These are phyloP conservation scores for Bellardia bayeri DNA, from an alignment of 2,888 invertebrate genomes.

Conservation along the genomic window DNA sequence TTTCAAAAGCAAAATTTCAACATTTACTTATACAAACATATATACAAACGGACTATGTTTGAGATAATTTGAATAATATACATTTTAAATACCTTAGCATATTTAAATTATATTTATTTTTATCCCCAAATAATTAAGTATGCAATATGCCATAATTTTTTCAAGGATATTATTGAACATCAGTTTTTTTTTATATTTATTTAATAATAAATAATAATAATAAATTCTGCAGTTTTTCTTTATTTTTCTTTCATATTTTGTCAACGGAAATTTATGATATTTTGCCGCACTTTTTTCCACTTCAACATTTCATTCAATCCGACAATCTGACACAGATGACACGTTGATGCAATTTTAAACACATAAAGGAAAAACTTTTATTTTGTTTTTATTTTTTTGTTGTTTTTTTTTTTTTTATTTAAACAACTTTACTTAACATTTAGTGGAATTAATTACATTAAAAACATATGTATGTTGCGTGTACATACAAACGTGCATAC, in stretches of 20 bases:
- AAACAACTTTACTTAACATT: constrained; percentile 64
- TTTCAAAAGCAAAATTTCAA: too few relatives aligned
- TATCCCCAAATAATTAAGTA: background rate
- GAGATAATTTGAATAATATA: too few relatives aligned
- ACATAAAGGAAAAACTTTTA: constrained; percentile 60
- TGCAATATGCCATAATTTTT: background rate
- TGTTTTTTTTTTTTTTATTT: constrained; percentile 9
- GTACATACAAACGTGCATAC: background rate
- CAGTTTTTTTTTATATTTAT: background rate
- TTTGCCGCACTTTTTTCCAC: constrained; percentile 5
- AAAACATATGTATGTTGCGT: constrained; percentile 51
- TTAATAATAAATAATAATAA: constrained; percentile 19
- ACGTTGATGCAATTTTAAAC: constrained; percentile 66
- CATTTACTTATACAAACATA: too few relatives aligned
- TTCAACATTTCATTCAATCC: constrained; percentile 38
- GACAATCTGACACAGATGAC: constrained; percentile 63
- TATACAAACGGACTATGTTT: too few relatives aligned
- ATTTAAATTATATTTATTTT: too few relatives aligned
- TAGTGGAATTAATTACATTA: constrained; percentile 70
- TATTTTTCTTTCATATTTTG: background rate
- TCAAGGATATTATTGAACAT: background rate
- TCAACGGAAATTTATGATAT: constrained; percentile 39
- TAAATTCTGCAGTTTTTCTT: background rate
- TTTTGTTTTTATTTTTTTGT: constrained; percentile 38
- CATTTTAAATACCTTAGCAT: too few relatives aligned